Evolutionary conservation across 2,888 invertebrate species (phyloP).

Genomic region (Phyllotreta striolata): DNA sequence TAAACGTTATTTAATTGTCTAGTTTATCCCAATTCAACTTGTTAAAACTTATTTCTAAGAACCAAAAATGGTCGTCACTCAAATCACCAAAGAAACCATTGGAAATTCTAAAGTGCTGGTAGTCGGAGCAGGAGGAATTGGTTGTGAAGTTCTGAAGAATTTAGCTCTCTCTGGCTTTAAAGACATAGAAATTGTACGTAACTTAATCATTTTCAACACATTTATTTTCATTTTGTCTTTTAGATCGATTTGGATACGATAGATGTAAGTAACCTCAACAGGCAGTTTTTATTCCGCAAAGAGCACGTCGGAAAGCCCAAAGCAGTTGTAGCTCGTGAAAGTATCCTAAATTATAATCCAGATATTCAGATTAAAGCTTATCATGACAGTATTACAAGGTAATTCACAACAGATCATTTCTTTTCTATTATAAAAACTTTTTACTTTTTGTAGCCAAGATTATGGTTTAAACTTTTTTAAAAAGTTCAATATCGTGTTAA

Average conservation of each 20-base stretch:
- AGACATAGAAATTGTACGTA: constrained; percentile 90
- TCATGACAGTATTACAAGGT: constrained; percentile 94
- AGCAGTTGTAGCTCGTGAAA: constrained; percentile 89
- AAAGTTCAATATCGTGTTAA: constrained; percentile 90
- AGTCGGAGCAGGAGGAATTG: constrained; percentile 98
- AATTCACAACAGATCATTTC: constrained; percentile 56
- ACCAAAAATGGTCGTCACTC: constrained; percentile 48
- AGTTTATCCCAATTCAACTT: too few relatives aligned
- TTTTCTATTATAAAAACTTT: constrained; percentile 20
- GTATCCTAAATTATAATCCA: constrained; percentile 87
- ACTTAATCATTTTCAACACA: not conserved
- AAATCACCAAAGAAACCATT: constrained; percentile 71
- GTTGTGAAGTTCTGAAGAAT: constrained; percentile 98
- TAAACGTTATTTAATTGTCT: too few relatives aligned
- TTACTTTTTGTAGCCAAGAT: constrained; percentile 73
- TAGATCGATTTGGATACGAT: constrained; percentile 99
- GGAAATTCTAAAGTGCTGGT: constrained; percentile 79
- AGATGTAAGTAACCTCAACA: constrained; percentile 97
- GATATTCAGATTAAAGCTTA: constrained; percentile 87
- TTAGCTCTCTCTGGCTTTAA: constrained; percentile 93
- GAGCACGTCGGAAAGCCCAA: constrained; percentile 99
- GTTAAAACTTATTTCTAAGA: not conserved
- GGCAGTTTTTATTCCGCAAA: constrained; percentile 98
- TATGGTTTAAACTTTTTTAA: constrained; percentile 93
- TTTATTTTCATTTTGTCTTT: constrained; percentile 56